Percentiles rank a stretch among this genome's conserved stretches.
These are phyloP conservation scores for Phylloscopus whistleri DNA, from an alignment of 2,113 vertebrate species.

Conservation along the genomic window DNA sequence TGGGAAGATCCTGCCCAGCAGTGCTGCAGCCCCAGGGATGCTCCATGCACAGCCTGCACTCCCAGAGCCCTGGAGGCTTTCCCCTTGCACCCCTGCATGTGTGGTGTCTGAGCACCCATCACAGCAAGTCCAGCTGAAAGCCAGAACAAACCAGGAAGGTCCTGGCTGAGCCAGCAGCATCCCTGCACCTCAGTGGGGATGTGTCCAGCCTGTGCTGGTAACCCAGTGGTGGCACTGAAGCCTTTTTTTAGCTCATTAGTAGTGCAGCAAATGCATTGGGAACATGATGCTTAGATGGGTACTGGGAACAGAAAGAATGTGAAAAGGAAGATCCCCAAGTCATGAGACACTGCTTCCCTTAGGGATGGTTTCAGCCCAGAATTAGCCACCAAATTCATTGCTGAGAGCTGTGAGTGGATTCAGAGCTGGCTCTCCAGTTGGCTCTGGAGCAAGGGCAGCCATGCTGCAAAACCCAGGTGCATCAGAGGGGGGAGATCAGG, in stretches of 20 bases:
- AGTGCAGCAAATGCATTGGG: not conserved
- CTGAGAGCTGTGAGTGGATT: not conserved
- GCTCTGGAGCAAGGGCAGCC: not conserved
- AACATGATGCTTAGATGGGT: not conserved
- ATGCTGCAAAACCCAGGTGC: not conserved
- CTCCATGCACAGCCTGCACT: not conserved
- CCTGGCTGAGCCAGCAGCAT: not conserved
- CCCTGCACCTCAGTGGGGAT: not conserved
- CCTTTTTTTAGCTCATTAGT: not conserved
- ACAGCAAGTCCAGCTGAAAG: not conserved
- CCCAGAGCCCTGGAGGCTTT: not conserved
- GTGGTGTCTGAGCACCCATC: not conserved
- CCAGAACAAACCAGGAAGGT: not conserved
- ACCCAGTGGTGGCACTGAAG: fast-evolving
- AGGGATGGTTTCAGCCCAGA: not conserved
- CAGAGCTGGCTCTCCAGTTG: not conserved
- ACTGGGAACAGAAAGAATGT: not conserved
- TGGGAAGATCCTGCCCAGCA: not conserved
- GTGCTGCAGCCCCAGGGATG: not conserved
- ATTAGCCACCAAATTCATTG: not conserved
- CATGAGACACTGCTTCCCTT: not conserved
- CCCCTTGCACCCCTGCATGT: not conserved
- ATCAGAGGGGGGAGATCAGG: not conserved
- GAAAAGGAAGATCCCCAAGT: not conserved
- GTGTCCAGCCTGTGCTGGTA: not conserved